phyloP scores from a whole-genome alignment of 2,888 invertebrate species.

The Troides oblongomaculatus region DNA sequence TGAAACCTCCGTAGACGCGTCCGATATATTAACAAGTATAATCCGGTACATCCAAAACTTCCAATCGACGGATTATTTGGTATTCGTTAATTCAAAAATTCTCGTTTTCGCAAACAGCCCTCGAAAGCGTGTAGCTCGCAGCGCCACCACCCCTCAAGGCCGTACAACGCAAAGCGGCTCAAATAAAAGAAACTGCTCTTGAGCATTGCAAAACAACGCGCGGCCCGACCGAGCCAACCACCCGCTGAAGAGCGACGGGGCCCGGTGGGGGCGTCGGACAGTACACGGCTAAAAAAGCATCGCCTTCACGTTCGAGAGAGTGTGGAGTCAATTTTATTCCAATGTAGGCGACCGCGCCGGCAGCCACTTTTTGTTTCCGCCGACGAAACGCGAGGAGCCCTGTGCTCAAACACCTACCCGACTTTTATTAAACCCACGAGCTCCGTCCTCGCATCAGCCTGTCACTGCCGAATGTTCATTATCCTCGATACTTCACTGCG shows the following conservation, averaged over 20 bases:
- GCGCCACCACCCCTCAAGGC: slow-evolving; percentile 73
- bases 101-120: slow-evolving; percentile 72
- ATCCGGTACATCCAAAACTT: slow-evolving; percentile 43
- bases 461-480: slow-evolving; percentile 25
- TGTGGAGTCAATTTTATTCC: slow-evolving; percentile 81
- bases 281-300: slow-evolving; percentile 72
- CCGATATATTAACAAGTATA: slow-evolving; percentile 29
- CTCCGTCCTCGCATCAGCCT: slow-evolving; percentile 40
- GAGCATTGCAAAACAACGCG: slow-evolving; percentile 79
- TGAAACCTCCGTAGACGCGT: slow-evolving; percentile 4
- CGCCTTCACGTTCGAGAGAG: slow-evolving; percentile 78
- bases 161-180: slow-evolving; percentile 72
- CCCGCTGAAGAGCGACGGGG: slow-evolving; percentile 71
- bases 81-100: slow-evolving; percentile 76
- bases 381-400: slow-evolving; percentile 74
- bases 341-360: slow-evolving; percentile 78
- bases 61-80: slow-evolving; percentile 57
- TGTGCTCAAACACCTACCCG: slow-evolving; percentile 77
- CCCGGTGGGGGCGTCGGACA: slow-evolving; percentile 44
- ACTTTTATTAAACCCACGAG: slow-evolving; percentile 72
- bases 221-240: slow-evolving; percentile 76
- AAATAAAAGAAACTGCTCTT: slow-evolving; percentile 79
- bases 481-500: background rate
- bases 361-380: slow-evolving; percentile 78
- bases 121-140: slow-evolving; percentile 71